Base-by-base conservation (phyloP, 2,797 vertebrate genomes). In the Fistularia commersonii region DNA sequence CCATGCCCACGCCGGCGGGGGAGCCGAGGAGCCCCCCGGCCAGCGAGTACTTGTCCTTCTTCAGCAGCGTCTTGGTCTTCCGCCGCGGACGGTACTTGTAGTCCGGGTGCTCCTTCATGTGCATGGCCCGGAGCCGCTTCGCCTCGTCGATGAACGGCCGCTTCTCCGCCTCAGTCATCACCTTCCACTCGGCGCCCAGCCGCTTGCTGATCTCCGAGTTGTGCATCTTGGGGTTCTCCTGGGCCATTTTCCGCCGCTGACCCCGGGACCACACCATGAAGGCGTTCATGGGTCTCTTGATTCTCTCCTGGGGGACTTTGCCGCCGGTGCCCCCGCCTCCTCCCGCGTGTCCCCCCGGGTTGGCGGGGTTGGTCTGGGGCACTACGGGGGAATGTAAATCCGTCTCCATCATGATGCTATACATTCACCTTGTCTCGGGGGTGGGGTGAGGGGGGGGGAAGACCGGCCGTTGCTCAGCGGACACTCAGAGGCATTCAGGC, bases 41-140 rank as follows among this genome's bases (percentile, higher is more conserved):
- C 84, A 98, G 85, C 7, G 95, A 95, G 84, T 96, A 98, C 84
- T 97, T 98, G 94, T 98, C 95, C 88, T 98, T 98, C 83, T 97
- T 97, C 31, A 98, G 93, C 66, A 97, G 88, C 8, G 95, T 97
- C 91, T 97, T 98, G 90, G 95, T 97, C 91, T 98, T 98, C 68
- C 96, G 82, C 81, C 96, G 91, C 9, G 96, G 96, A 80, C 95
- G 92, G 89, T 98, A 97, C 90, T 98, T 98, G 86, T 98, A 98
- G 93, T 98, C 96, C 94, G 96, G 96, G 82, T 98, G 94, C 71
- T 98, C 96, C 85, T 98, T 97, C 95, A 98, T 98, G 91, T 98
- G 96, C 91, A 97, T 90, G 68, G 95, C 95, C 61, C 95, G 91
- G 72, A 98, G 92, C 66, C 96, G 88, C 84, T 98, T 98, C 55